Evolutionary conservation across 1,140 invertebrate genomes (phyloP), one percentile per base, ranked within the genome.

Genomic region (Lepidostoma basale): DNA sequence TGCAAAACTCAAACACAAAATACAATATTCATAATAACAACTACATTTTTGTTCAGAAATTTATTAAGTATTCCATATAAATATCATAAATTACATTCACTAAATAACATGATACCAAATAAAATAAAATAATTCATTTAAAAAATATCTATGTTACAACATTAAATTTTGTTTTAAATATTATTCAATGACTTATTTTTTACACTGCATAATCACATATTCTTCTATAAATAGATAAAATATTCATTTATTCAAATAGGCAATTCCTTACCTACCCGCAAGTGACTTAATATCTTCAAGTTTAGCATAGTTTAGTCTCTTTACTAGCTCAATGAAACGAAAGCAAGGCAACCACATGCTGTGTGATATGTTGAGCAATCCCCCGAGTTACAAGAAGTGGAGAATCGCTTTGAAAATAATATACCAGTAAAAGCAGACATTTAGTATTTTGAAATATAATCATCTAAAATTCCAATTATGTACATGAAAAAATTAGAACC

Each of bases 31-130:
- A n/a, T n/a, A n/a, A n/a, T n/a, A n/a, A n/a, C n/a, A n/a, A n/a
- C n/a, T n/a, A n/a, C n/a, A n/a, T n/a, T n/a, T n/a, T 6, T 44
- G 62, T 58, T 67, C 36, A 47, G 40, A 62, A 69, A 72, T 72
- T 66, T 72, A 68, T 72, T 72, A 49, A 62, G 63, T 65, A 59
- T 68, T 69, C 59, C 63, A 73, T 73, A 73, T 73, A 73, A 73
- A 73, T 73, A 73, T 69, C 64, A 73, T 73, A 73, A 73, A 73
- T 73, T 73, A 69, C 67, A 73, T 54, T 73, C 71, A 73, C 71
- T 73, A 73, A 69, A 73, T 73, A 73, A 73, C 71, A 73, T 69
- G 64, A 69, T 73, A 67, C 54, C 56, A 33, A 58, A 66, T 62
- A 56, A 72, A 72, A 68, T 66, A 66, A 72, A 69, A 68, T 60